A percentile compares a stretch with the other conserved stretches of the same genome.
phyloP scores from a whole-genome alignment of 2,797 vertebrate genomes.

The Malacoctenus gilli region DNA sequence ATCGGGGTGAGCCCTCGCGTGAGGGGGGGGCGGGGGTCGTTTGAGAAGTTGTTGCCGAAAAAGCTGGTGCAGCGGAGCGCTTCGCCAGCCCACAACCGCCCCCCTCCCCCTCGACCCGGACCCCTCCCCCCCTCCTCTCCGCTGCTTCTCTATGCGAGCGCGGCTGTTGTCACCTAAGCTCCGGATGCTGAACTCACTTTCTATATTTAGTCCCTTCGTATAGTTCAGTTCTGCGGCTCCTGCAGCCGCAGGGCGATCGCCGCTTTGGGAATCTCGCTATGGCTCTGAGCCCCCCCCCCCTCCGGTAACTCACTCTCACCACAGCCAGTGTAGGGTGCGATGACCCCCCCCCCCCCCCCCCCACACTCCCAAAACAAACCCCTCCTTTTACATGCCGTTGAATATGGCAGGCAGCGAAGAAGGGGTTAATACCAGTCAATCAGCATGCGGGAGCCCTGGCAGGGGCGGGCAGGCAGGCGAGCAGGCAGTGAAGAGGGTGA shows the following conservation, averaged over 20 bases:
- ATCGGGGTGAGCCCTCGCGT: too few species aligned
- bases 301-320: too few species aligned
- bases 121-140: constrained; percentile 30
- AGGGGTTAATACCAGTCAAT: constrained; percentile 77
- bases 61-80: constrained; percentile 42
- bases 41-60: background rate
- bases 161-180: constrained; percentile 80
- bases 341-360: background rate
- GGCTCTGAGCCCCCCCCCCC: too few species aligned
- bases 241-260: too few species aligned
- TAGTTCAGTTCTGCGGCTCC: constrained; percentile 45
- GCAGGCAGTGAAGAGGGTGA: constrained; percentile 79
- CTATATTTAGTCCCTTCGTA: constrained; percentile 79
- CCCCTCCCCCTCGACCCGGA: constrained; percentile 8
- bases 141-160: too few species aligned
- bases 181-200: constrained; percentile 68
- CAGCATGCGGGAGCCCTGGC: constrained; percentile 73
- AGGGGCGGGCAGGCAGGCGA: constrained; percentile 49
- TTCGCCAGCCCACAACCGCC: too few species aligned
- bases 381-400: constrained; percentile 5
- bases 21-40: constrained; percentile 24
- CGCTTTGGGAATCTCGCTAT: too few species aligned
- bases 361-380: too few species aligned
- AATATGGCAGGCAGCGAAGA: constrained; percentile 35
- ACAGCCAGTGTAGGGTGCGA: too few species aligned